Evolutionary conservation across 2,888 invertebrate genomes (phyloP).

Genomic region (Gisinianus flammeolus): DNA sequence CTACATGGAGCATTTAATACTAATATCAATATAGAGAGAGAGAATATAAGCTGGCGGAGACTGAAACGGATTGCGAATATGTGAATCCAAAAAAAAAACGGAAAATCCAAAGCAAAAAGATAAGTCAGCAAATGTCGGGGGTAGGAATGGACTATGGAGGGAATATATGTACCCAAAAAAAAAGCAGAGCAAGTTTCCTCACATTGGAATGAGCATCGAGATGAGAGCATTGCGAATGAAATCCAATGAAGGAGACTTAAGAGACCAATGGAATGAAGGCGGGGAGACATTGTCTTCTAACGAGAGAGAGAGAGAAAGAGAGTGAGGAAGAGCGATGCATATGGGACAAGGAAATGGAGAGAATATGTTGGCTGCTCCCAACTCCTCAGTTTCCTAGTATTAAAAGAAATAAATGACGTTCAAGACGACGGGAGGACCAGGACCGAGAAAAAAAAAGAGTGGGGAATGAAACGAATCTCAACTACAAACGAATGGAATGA

Average conservation of each 20-base stretch:
- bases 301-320: background rate
- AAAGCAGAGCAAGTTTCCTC: background rate
- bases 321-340: background rate
- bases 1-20: too few species aligned
- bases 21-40: background rate
- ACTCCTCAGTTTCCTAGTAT: background rate
- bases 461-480: background rate
- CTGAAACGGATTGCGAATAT: too few species aligned
- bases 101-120: too few species aligned
- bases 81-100: too few species aligned
- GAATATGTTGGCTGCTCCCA: background rate
- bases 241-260: conserved; percentile 12
- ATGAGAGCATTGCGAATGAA: background rate
- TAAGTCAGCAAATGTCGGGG: too few species aligned
- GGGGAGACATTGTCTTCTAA: conserved; percentile 6
- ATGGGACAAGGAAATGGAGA: background rate
- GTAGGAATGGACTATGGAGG: too few species aligned
- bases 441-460: background rate
- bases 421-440: background rate
- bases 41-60: background rate
- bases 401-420: conserved; percentile 13
- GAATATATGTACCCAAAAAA: background rate
- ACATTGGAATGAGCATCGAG: background rate
- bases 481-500: background rate
- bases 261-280: background rate